Base-by-base conservation (phyloP, 2,113 vertebrate species). In the Rhynchomys soricoides region DNA sequence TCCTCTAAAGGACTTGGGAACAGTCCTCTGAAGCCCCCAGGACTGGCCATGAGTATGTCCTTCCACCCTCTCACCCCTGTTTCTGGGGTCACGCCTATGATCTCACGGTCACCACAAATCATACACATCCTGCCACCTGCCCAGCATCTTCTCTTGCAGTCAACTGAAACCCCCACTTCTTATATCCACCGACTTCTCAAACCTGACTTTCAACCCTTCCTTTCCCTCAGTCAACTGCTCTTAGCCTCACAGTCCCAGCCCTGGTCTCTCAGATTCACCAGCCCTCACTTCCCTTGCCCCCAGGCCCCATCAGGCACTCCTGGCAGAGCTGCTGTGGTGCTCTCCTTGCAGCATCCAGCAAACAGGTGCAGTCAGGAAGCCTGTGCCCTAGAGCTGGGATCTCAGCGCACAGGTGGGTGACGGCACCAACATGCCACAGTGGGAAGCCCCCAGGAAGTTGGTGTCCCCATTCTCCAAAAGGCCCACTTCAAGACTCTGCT, bases 301-400 rank as follows among this genome's bases (percentile, higher is more conserved):
- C 29, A 52, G 4, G 0, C n/a, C 59, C 34, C 26, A 0, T 17
- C 55, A 55, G 15, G 6, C 34, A 1, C 59, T 88, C 82, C 83
- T 24, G 68, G 15, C 4, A 29, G 52, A 81, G 34, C 29, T n/a
- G 26, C 7, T 5, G 0, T 21, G 5, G 48, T 2, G 17, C 2
- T 43, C 29, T 11, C 48, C 57, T 1, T 8, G 6, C 2, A 3
- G 19, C 48, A 7, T 16, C 17, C 15, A 34, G 40, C 57, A 74
- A 21, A 10, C 0, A 24, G 31, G 13, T 5, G 1, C 55, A 21
- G 26, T 16, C 40, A 48, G 71, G 70, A 70, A 62, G 16, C 9
- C 57, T 9, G 11, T 9, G 5, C 40, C 13, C 29, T 21, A 26
- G 13, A 1, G 19, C 4, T 1, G 40, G 7, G 13, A 19, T 31